Base-by-base conservation (phyloP, 1,140 invertebrate genomes). In the Procambarus clarkii region DNA sequence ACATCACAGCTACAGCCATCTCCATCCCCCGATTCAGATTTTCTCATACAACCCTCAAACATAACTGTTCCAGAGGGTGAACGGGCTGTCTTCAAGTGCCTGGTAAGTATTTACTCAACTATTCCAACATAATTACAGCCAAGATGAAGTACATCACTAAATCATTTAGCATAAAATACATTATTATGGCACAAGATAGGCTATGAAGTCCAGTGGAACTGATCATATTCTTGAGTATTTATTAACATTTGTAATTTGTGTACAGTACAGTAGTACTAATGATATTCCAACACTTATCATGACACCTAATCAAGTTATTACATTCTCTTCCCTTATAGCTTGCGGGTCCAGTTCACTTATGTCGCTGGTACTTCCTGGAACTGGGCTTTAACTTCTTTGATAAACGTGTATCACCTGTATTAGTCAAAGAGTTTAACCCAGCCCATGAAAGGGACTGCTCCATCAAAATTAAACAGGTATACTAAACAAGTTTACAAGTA, bases 291-390 rank as follows among this genome's bases (percentile, higher is more conserved):
- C n/a, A 9, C 3, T 74, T 34, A 5, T 7, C 69, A 74, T 34
- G 69, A 74, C 21, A 74, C 34, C 3, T 74, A 7, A 74, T 9
- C 7, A 8, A 21, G 69, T 24, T 21, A 74, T 9, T 81, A 34
- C 34, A 34, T 34, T 15, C 58, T 7, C 45, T 71, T 24, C 48
- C 44, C 45, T 74, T 45, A 21, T 76, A 91, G 89, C 18, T 79
- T 18, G 69, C 74, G 21, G 69, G 60, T 13, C 34, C 76, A 34
- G 54, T 45, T 34, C 82, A 91, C 50, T 69, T 80, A 34, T 91
- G 89, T 50, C 89, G 89, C 82, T 91, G 89, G 89, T 91, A 91
- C 82, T 91, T 85, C 82, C 83, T 91, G n/a, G 89, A 91, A 45
- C 3, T 79, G 48, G 82, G 76, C 21, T 44, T 86, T 5, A 46